Evolutionary conservation across 2,888 invertebrate genomes (phyloP).

Genomic region (Drosophila borborema): DNA sequence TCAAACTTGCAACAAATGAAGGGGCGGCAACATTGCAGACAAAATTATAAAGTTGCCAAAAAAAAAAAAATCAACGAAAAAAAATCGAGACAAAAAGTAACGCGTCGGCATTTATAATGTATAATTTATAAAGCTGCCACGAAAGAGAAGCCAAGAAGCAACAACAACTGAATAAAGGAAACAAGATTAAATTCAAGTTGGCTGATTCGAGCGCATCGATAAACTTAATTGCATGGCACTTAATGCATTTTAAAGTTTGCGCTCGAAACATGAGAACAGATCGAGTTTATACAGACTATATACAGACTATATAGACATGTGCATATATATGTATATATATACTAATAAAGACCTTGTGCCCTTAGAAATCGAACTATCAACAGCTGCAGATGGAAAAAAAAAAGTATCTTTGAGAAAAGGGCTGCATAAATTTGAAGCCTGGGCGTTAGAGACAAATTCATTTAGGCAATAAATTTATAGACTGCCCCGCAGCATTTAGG

Average conservation of each 20-base stretch:
- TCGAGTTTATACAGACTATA: neutral
- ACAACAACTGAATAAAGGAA: constrained; percentile 31
- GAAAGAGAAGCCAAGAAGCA: constrained; percentile 4
- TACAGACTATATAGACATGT: neutral
- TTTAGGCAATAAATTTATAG: constrained; percentile 82
- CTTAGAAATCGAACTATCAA: constrained; percentile 81
- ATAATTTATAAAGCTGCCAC: constrained; percentile 55
- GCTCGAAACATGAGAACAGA: constrained; percentile 64
- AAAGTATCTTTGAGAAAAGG: too few species aligned
- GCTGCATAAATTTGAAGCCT: constrained; percentile 20
- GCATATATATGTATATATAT: neutral
- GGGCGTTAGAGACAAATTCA: constrained; percentile 82
- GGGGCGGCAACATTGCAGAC: constrained; percentile 35
- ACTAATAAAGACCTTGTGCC: constrained; percentile 78
- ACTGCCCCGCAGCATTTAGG: constrained; percentile 61
- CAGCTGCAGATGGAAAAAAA: constrained; percentile 59
- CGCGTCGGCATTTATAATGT: constrained; percentile 77
- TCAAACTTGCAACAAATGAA: constrained; percentile 33
- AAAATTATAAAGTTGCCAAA: constrained; percentile 60
- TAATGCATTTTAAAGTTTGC: constrained; percentile 78
- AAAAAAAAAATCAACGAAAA: neutral
- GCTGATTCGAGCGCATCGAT: constrained; percentile 76
- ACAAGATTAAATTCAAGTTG: constrained; percentile 64
- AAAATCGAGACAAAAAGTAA: constrained; percentile 39
- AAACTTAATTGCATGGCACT: constrained; percentile 80